Conservation (phyloP, 2,797 vertebrate species). For the Cryptoprocta ferox region DNA sequence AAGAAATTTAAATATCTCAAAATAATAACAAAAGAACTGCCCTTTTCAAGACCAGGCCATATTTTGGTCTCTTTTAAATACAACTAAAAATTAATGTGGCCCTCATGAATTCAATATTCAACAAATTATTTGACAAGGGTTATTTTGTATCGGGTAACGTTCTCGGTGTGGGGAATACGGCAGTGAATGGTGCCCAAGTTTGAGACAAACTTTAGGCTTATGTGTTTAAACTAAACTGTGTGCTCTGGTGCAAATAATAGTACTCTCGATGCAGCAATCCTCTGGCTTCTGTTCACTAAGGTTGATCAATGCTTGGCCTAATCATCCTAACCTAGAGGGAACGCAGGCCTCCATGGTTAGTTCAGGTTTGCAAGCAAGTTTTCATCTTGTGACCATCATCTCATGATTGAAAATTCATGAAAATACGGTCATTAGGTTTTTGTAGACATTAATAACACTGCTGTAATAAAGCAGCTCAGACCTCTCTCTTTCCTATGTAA, state of each 20-base stretch:
- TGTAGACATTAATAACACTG: slow-evolving; percentile 49
- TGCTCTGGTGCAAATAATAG: background rate
- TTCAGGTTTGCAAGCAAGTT: background rate
- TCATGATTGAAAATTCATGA: slow-evolving; percentile 5
- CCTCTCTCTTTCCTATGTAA: slow-evolving; percentile 16
- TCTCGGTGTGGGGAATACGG: background rate
- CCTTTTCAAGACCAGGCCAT: background rate
- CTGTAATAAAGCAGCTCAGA: slow-evolving; percentile 43
- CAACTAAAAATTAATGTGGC: background rate
- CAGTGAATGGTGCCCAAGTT: background rate
- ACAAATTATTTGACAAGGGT: background rate
- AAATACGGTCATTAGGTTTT: background rate
- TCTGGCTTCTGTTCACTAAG: background rate
- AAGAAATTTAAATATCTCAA: slow-evolving; percentile 35
- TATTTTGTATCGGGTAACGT: background rate
- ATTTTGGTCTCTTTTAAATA: background rate
- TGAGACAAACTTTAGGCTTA: background rate
- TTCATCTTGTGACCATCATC: background rate
- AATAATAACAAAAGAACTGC: background rate
- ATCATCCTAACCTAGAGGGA: background rate
- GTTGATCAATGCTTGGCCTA: background rate
- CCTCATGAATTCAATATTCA: background rate
- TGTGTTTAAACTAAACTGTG: background rate
- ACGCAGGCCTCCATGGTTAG: background rate
- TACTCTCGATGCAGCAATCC: background rate